Conservation (phyloP, 1,140 invertebrate genomes). For the Drosophila dunni region DNA sequence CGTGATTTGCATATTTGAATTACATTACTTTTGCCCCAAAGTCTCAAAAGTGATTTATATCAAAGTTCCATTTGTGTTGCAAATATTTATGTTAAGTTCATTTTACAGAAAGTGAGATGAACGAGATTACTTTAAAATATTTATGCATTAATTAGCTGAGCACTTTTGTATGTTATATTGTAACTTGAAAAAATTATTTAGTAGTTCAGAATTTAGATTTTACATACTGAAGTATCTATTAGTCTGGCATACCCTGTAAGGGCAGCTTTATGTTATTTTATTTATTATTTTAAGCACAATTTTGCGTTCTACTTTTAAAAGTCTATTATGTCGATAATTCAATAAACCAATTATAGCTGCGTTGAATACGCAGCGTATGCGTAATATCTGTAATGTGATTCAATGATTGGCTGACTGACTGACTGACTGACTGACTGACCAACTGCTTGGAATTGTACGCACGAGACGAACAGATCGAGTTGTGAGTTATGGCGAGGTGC, state of each 20-base stretch:
- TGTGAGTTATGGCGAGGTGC: conserved; percentile 55
- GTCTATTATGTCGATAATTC: conserved; percentile 11
- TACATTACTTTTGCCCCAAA: not conserved
- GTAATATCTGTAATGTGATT: conserved; percentile 48
- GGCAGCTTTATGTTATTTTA: not conserved
- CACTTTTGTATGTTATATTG: not conserved
- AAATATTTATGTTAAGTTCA: not conserved
- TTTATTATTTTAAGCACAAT: not conserved
- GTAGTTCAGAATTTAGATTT: not conserved
- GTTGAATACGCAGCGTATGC: conserved; percentile 37
- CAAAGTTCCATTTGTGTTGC: not conserved
- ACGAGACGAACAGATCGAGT: conserved; percentile 28
- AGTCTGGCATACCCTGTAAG: not conserved
- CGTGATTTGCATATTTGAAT: conserved; percentile 10
- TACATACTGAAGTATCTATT: not conserved
- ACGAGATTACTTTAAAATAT: not conserved
- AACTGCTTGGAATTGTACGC: conserved; percentile 47
- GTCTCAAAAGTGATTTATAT: not conserved
- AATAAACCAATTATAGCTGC: conserved; percentile 9
- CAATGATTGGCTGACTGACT: conserved; percentile 39
- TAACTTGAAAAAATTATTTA: not conserved
- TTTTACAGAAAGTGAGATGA: too few relatives aligned
- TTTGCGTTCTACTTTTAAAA: conserved; percentile 16
- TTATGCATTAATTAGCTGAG: not conserved
- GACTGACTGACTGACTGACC: conserved; percentile 25